Evolutionary conservation across 1,140 invertebrate species (phyloP).

Genomic region (Branchinecta lindahli): DNA sequence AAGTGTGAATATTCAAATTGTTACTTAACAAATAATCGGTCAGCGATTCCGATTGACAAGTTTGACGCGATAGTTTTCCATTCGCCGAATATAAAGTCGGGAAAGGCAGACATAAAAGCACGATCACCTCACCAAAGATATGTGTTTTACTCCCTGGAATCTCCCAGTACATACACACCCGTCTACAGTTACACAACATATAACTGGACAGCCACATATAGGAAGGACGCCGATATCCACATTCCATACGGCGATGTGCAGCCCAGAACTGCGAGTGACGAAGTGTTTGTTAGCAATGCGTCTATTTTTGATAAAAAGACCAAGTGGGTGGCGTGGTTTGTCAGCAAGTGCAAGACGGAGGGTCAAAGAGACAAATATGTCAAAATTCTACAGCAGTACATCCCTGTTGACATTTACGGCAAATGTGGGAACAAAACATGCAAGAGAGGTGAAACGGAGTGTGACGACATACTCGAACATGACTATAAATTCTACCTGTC

Average conservation of each 20-base stretch:
- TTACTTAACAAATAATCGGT: too few species aligned
- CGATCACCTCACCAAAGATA: slow-evolving; percentile 18
- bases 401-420: slow-evolving; percentile 41
- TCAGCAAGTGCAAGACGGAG: slow-evolving; percentile 36
- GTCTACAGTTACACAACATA: background rate
- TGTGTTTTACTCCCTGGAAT: slow-evolving; percentile 23
- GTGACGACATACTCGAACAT: slow-evolving; percentile 23
- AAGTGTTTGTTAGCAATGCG: slow-evolving; percentile 11
- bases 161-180: slow-evolving; percentile 18
- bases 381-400: slow-evolving; percentile 31
- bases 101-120: slow-evolving; percentile 18
- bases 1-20: too few species aligned
- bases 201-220: slow-evolving; percentile 45
- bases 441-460: slow-evolving; percentile 17
- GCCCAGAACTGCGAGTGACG: background rate
- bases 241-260: slow-evolving; percentile 32
- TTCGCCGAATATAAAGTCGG: slow-evolving; percentile 18
- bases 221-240: slow-evolving; percentile 37
- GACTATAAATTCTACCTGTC: slow-evolving; percentile 31
- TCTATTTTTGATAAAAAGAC: slow-evolving; percentile 20
- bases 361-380: slow-evolving; percentile 35
- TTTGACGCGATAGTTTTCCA: slow-evolving; percentile 23
- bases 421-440: slow-evolving; percentile 30
- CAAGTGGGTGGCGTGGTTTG: slow-evolving; percentile 34
- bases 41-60: background rate